phyloP scores from a whole-genome alignment of 2,888 invertebrate species.

The Nephrotoma appendiculata region DNA sequence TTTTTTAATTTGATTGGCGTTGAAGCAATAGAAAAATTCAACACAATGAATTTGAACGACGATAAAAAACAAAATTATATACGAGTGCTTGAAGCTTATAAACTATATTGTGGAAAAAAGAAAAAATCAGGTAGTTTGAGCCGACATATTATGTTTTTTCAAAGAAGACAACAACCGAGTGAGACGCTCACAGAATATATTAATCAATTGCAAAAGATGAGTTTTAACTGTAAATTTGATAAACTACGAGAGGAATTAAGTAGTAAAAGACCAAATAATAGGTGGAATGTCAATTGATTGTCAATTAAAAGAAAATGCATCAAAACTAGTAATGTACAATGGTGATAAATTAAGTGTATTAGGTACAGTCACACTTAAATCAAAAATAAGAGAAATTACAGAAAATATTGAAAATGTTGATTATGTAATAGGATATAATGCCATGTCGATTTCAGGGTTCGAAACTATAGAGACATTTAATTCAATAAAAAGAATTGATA shows the following conservation, averaged over 20 bases:
- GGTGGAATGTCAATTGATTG: not conserved
- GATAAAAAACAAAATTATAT: too few species aligned
- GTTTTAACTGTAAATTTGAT: not conserved
- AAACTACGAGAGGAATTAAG: not conserved
- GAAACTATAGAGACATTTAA: not conserved
- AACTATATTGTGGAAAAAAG: not conserved
- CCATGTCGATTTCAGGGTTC: not conserved
- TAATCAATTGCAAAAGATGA: too few species aligned
- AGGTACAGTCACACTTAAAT: not conserved
- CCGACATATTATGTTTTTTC: not conserved
- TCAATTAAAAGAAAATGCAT: not conserved
- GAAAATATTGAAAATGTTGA: not conserved
- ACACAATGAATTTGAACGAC: too few species aligned
- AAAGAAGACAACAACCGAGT: not conserved
- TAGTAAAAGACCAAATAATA: not conserved
- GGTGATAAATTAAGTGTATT: not conserved
- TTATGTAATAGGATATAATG: not conserved
- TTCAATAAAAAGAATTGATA: not conserved
- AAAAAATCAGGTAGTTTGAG: not conserved
- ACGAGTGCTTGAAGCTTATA: not conserved
- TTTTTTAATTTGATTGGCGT: not conserved
- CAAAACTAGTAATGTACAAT: too few species aligned
- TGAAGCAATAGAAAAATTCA: not conserved
- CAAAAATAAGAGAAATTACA: not conserved
- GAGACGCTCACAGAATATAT: too few species aligned